Percentiles rank a stretch among this genome's conserved stretches.
These are phyloP conservation scores for Parazoanthus darwini DNA, from an alignment of 92 coral and sea anemone genomes.

Conservation along the genomic window DNA sequence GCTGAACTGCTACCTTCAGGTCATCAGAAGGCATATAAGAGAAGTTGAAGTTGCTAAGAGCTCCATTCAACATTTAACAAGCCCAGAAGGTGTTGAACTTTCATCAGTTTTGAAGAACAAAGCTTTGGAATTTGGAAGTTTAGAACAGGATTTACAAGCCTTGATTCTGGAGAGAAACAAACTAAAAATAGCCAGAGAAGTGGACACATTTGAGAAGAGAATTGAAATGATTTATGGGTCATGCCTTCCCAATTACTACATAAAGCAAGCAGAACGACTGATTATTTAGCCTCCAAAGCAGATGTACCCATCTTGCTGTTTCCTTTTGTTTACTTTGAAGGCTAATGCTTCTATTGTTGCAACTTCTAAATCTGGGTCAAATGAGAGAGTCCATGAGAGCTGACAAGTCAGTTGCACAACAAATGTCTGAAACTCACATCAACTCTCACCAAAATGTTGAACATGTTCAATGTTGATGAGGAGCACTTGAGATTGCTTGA, in stretches of 20 bases:
- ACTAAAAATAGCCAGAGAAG: neutral
- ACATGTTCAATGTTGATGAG: too few relatives aligned
- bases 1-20: neutral
- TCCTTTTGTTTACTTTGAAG: too few relatives aligned
- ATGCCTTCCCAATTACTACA: neutral
- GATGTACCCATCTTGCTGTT: too few relatives aligned
- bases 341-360: too few relatives aligned
- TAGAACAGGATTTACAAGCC: neutral
- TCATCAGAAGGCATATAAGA: neutral
- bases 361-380: too few relatives aligned
- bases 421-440: too few relatives aligned
- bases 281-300: neutral
- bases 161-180: neutral
- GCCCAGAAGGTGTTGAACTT: too few relatives aligned
- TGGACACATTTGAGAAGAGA: neutral
- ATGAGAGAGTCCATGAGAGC: too few relatives aligned
- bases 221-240: neutral
- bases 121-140: neutral
- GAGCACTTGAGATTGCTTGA: too few relatives aligned
- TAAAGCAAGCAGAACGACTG: neutral
- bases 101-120: neutral
- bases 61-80: neutral
- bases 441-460: too few relatives aligned
- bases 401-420: too few relatives aligned
- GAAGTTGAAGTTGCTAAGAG: neutral